Conservation (phyloP, 1,140 invertebrate genomes). For the Atta colombica region DNA sequence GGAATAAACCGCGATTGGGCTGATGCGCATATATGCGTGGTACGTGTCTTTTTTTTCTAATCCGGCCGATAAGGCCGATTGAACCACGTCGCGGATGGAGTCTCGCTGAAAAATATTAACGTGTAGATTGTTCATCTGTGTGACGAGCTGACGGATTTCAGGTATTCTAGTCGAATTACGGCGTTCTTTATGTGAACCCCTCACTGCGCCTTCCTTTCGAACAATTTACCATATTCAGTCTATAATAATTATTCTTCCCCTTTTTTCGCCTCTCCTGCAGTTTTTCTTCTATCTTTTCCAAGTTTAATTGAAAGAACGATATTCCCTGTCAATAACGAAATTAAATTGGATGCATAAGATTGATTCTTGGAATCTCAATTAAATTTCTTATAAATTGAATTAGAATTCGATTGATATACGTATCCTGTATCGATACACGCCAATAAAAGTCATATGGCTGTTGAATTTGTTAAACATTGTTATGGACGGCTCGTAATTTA, state of each 20-base stretch:
- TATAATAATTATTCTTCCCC: conserved; percentile 30
- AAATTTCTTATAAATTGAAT: conserved; percentile 17
- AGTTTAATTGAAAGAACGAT: conserved; percentile 52
- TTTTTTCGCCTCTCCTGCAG: not conserved
- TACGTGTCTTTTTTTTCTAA: not conserved
- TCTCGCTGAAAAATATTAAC: conserved; percentile 24
- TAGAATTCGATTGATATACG: not conserved
- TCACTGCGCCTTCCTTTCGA: not conserved
- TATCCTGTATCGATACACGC: not conserved
- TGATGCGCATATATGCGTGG: not conserved
- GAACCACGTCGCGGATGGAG: not conserved
- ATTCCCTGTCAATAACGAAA: not conserved
- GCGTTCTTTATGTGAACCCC: conserved; percentile 7
- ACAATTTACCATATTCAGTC: conserved; percentile 28
- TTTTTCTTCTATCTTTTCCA: not conserved
- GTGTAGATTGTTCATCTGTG: conserved; percentile 18
- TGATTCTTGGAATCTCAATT: conserved; percentile 37
- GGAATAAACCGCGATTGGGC: conserved; percentile 58
- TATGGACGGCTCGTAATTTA: not conserved
- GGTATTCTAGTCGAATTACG: not conserved
- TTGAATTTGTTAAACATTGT: not conserved
- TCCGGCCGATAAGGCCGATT: conserved; percentile 23
- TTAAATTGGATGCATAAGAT: conserved; percentile 10
- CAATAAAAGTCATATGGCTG: not conserved
- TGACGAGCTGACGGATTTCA: not conserved